Conservation (phyloP, 2,888 invertebrate species). For the Epinotia ramella region DNA sequence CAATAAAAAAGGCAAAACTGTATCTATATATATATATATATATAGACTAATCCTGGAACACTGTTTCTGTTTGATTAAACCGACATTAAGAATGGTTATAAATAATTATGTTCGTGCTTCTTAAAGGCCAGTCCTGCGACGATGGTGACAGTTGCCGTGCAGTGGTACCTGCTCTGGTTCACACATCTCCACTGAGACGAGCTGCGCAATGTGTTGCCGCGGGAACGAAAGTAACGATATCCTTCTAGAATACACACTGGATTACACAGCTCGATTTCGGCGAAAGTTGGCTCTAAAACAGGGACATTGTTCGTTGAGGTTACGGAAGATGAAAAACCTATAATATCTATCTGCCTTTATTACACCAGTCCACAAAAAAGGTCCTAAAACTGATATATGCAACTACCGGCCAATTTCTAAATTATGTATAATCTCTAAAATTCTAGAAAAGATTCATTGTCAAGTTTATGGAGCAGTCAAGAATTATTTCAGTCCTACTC, state of each 20-base stretch:
- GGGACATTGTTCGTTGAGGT: constrained; percentile 4
- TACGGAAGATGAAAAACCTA: not conserved
- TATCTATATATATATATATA: not conserved
- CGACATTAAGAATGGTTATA: not conserved
- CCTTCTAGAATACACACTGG: constrained; percentile 7
- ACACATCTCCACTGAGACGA: constrained; percentile 22
- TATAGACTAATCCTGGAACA: not conserved
- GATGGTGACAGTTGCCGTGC: not conserved
- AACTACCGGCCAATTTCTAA: no score
- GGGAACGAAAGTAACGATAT: constrained; percentile 11
- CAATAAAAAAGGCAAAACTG: not conserved
- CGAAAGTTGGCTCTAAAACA: constrained; percentile 15
- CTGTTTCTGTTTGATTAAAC: not conserved
- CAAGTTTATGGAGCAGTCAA: no score
- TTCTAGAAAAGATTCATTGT: no score
- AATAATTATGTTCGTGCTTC: constrained; percentile 3
- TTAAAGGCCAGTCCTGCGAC: not conserved
- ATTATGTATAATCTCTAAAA: no score
- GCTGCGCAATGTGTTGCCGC: constrained; percentile 6
- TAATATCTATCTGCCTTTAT: no score
- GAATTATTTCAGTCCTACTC: no score
- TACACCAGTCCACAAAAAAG: no score
- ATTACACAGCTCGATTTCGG: constrained; percentile 16
- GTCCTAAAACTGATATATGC: no score
- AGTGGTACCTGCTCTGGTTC: constrained; percentile 5